Percentiles rank a stretch among this genome's conserved stretches.
Evolutionary conservation across 2,113 vertebrate genomes (phyloP).

Genomic region (Vidua macroura): DNA sequence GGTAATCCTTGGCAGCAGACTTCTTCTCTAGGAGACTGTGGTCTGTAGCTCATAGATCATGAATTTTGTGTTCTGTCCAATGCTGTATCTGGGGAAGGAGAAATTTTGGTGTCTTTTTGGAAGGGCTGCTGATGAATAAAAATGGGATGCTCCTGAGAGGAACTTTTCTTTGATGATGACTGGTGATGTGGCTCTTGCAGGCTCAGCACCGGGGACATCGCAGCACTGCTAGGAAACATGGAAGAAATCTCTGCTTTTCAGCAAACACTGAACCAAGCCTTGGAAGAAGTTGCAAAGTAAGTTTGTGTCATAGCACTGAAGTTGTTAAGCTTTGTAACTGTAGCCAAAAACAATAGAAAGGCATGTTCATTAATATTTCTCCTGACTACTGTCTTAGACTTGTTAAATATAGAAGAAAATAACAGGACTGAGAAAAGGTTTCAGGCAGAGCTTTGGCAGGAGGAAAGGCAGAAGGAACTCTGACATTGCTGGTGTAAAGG

Average conservation of each 20-base stretch:
- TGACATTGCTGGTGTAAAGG: neutral
- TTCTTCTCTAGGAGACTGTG: neutral
- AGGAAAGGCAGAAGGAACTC: neutral
- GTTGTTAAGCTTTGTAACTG: neutral
- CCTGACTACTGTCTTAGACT: neutral
- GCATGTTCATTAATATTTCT: neutral
- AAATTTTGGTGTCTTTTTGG: neutral
- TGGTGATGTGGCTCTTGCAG: constrained; percentile 64
- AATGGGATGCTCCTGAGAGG: neutral
- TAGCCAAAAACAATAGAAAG: constrained; percentile 22
- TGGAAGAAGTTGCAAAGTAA: constrained; percentile 96
- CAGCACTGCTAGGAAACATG: constrained; percentile 87
- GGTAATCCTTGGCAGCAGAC: constrained; percentile 24
- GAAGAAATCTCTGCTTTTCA: constrained; percentile 95
- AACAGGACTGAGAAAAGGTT: neutral
- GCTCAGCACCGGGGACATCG: constrained; percentile 81
- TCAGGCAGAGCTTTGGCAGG: neutral
- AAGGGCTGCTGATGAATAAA: neutral
- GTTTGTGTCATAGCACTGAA: neutral
- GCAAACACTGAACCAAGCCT: constrained; percentile 85
- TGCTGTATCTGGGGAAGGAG: neutral
- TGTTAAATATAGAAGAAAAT: constrained; percentile 24
- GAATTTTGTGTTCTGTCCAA: neutral
- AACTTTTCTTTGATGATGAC: neutral
- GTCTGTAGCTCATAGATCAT: neutral